These are phyloP conservation scores for Chrysogorgia sp. DNA, from an alignment of 92 coral and sea anemone genomes.

Conservation along the genomic window DNA sequence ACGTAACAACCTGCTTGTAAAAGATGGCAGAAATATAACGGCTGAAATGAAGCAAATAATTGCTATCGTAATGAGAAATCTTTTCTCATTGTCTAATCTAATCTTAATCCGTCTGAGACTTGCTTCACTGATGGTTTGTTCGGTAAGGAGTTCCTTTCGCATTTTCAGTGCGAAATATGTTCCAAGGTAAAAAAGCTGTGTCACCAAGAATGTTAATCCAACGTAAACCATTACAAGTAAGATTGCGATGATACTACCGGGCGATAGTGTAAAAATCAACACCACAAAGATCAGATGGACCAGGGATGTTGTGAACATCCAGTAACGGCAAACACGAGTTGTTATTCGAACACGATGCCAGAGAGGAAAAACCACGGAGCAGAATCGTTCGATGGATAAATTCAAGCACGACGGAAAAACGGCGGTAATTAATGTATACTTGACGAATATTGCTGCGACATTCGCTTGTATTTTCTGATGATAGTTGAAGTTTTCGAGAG, in stretches of 20 bases:
- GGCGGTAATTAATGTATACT: too few relatives aligned
- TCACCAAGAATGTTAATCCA: not conserved
- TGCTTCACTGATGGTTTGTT: not conserved
- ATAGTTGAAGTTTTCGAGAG: too few relatives aligned
- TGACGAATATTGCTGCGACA: too few relatives aligned
- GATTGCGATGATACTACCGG: not conserved
- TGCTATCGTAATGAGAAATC: not conserved
- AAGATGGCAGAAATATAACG: not conserved
- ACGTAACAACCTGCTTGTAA: not conserved
- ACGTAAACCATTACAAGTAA: not conserved
- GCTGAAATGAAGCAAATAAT: constrained; percentile 2
- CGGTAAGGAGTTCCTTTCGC: not conserved
- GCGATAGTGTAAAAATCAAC: not conserved
- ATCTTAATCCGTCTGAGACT: not conserved
- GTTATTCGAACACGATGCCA: constrained; percentile 21
- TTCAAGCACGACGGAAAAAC: not conserved
- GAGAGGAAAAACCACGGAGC: constrained; percentile 15
- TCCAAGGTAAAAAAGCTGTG: not conserved
- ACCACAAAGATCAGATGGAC: not conserved
- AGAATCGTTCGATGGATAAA: constrained; percentile 14
- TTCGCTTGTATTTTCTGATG: too few relatives aligned
- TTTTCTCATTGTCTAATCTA: constrained; percentile 15
- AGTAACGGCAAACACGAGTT: constrained; percentile 1
- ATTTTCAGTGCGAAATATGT: constrained; percentile 1
- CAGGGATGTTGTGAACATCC: constrained; percentile 8